These are phyloP conservation scores for Sebastes cheni DNA, from an alignment of 2,797 vertebrate species.

Conservation along the genomic window DNA sequence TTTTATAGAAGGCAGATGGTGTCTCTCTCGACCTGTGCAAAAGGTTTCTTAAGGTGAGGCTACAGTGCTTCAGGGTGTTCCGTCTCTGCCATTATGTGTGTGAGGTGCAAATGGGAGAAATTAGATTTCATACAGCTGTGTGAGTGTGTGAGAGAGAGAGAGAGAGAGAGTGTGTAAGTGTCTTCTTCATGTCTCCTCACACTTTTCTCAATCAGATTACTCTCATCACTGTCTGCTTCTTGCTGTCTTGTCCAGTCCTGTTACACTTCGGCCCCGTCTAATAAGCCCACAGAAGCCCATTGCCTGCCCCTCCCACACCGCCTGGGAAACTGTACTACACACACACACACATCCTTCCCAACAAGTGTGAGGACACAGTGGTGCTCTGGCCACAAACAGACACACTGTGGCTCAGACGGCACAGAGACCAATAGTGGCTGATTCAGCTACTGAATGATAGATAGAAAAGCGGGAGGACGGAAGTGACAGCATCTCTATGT, in stretches of 20 bases:
- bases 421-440: conserved; percentile 47
- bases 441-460: conserved; percentile 56
- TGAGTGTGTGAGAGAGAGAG: neutral
- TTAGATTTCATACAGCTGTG: conserved; percentile 25
- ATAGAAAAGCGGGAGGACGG: conserved; percentile 19
- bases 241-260: conserved; percentile 32
- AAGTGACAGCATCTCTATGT: conserved; percentile 36
- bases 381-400: conserved; percentile 42
- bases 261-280: conserved; percentile 43
- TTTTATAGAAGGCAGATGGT: conserved; percentile 21
- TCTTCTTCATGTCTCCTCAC: conserved; percentile 28
- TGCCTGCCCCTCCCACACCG: conserved; percentile 53
- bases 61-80: neutral
- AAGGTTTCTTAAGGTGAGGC: conserved; percentile 45
- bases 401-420: conserved; percentile 19
- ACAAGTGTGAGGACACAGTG: conserved; percentile 37
- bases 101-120: conserved; percentile 31
- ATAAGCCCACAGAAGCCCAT: conserved; percentile 15
- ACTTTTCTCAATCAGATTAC: conserved; percentile 57
- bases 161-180: neutral
- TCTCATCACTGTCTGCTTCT: conserved; percentile 22
- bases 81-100: neutral
- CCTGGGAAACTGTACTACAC: conserved; percentile 33
- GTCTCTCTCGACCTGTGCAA: neutral
- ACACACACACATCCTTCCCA: conserved; percentile 22